Evolutionary conservation across 2,888 invertebrate genomes (phyloP), one percentile per base, ranked within the genome.

Genomic region (Ditula angustiorana): DNA sequence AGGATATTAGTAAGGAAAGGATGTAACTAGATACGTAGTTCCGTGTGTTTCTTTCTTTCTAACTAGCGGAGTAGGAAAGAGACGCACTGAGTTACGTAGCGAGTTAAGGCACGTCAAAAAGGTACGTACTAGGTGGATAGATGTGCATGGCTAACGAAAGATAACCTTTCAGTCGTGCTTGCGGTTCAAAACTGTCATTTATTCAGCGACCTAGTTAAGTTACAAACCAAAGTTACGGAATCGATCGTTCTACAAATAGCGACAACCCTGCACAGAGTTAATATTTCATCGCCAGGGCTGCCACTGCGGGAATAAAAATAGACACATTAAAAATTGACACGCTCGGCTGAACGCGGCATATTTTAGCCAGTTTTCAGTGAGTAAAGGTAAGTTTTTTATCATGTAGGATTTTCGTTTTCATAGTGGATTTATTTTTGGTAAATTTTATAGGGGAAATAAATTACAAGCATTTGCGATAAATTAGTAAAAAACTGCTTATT

Each of bases 181-280:
- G 7, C 11, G 11, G 2, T 11, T 8, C 10, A 41, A 13, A 16
- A 50, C 56, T 50, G 30, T 57, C 49, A 28, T 62, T 41, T 24
- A 57, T 66, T 41, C 47, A 59, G 8, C 30, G 61, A 55, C 56
- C 44, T 35, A 61, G 62, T 61, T 61, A 59, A 24, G 10, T 26
- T 33, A n/a, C 26, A 2, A 60, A 67, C 49, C 63, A 66, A 50
- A 41, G 35, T 58, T 69, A 52, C 66, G 55, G 49, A 73, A 76
- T 76, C 75, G 74, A 74, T 75, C 67, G 69, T 28, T 52, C 67
- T 73, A 73, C 71, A 74, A 75, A 75, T 74, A 76, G 71, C 66
- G 69, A 47, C 71, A 72, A 55, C 75, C 75, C 72, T 74, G 62
- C 16, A 11, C 46, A 16, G 11, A 58, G 53, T 74, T 70, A 72